Conservation (phyloP, 2,113 vertebrate genomes). For the Corvus cornix region DNA sequence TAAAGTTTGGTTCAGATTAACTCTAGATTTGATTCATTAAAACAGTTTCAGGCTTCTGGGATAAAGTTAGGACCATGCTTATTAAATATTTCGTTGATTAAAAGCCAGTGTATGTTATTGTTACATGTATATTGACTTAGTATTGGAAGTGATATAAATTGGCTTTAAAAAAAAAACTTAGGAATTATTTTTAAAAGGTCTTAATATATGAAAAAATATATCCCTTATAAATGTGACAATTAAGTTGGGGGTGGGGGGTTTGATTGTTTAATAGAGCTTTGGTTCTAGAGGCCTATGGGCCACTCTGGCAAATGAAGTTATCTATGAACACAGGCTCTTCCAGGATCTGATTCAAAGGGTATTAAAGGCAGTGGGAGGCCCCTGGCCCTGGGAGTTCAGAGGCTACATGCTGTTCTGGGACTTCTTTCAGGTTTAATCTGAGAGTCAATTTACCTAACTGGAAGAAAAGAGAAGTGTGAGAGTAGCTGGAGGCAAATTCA, state of each 20-base stretch:
- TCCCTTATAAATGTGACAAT: neutral
- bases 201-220: neutral
- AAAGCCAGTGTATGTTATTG: neutral
- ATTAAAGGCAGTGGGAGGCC: neutral
- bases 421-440: neutral
- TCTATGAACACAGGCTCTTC: neutral
- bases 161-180: neutral
- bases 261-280: neutral
- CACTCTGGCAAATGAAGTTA: neutral
- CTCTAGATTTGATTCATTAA: neutral
- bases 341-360: neutral
- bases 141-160: neutral
- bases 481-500: neutral
- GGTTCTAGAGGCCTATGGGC: neutral
- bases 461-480: neutral
- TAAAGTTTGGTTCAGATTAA: neutral
- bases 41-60: neutral
- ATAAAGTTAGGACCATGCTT: neutral
- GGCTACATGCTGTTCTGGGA: neutral
- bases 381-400: neutral
- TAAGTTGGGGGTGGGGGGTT: fast-evolving
- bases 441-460: neutral
- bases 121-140: neutral
- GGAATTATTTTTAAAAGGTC: neutral
- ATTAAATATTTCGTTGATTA: neutral